These are phyloP conservation scores for Eupithecia exiguata DNA, from an alignment of 2,888 invertebrate genomes.

Conservation along the genomic window DNA sequence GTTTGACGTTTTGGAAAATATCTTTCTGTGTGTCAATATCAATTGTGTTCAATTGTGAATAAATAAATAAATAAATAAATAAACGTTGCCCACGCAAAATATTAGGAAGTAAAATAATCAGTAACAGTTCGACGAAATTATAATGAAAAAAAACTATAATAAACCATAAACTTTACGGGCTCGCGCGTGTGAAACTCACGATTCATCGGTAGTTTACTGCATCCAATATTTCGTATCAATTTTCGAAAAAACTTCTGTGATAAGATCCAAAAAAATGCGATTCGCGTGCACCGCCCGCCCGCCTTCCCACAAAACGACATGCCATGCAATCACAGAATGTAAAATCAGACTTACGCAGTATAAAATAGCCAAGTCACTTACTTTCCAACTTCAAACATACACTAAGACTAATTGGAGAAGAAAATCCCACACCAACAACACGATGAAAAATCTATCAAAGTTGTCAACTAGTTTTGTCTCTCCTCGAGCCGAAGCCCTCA, in stretches of 20 bases:
- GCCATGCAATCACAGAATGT: neutral
- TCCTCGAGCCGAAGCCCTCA: too few relatives aligned
- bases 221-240: constrained; percentile 26
- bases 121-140: neutral
- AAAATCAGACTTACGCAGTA: neutral
- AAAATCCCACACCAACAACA: too few relatives aligned
- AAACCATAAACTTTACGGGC: neutral
- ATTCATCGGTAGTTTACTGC: constrained; percentile 11
- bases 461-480: too few relatives aligned
- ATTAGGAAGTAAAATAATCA: neutral
- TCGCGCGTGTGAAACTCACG: constrained; percentile 18
- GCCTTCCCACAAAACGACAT: neutral
- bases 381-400: too few relatives aligned
- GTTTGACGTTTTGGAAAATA: too few relatives aligned
- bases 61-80: too few relatives aligned
- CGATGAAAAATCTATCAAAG: too few relatives aligned
- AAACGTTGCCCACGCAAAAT: too few relatives aligned
- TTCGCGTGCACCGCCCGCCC: neutral
- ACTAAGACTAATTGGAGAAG: too few relatives aligned
- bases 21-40: too few relatives aligned
- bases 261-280: neutral
- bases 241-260: neutral
- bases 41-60: too few relatives aligned
- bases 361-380: too few relatives aligned
- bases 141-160: neutral